Base-by-base conservation (phyloP, 2,888 invertebrate species). In the Polydrusus tereticollis region DNA sequence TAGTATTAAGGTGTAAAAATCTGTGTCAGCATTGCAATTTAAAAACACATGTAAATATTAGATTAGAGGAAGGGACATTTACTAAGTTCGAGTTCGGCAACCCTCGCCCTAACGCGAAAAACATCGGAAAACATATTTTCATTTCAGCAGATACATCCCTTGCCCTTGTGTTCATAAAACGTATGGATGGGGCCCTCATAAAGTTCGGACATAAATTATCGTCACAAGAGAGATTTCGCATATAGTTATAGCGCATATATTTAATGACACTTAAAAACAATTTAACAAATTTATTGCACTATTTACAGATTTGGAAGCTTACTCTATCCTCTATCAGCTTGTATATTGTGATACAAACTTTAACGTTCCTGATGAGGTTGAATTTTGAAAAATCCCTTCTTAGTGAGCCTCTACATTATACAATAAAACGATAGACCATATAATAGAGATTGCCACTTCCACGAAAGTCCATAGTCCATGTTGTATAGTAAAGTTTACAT, bases 41-140 rank as follows among this genome's bases (percentile, higher is more conserved):
- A 52, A 57, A 33, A 69, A 62, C 62, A 52, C 52, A 64, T 64
- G 64, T 64, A 43, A 52, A 52, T 64, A 41, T 64, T 52, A 41
- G 55, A n/a, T n/a, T n/a, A n/a, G n/a, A n/a, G n/a, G n/a, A 55
- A 45, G 64, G 12, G 2, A 18, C 36, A 38, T 23, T 52, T 10
- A 14, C 43, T n/a, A n/a, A 16, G 12, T 16, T 29, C 64, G 41
- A 21, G 21, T 59, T 58, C 20, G 2, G 14, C 23, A 23, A 59
- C 59, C 59, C 41, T 41, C 41, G 43, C 41, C 59, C 59, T 43
- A 41, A 16, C 2, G 2, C 20, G 26, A 38, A 57, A 57, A 68
- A 52, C 68, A 68, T 68, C 60, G 52, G 52, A 65, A 70, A 70
- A 70, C 70, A 70, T 70, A 70, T 70, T 70, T 64, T 70, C 64